Percentiles rank a stretch among this genome's conserved stretches.
Evolutionary conservation across 2,888 invertebrate species (phyloP).

Genomic region (Caenorhabditis sp.): DNA sequence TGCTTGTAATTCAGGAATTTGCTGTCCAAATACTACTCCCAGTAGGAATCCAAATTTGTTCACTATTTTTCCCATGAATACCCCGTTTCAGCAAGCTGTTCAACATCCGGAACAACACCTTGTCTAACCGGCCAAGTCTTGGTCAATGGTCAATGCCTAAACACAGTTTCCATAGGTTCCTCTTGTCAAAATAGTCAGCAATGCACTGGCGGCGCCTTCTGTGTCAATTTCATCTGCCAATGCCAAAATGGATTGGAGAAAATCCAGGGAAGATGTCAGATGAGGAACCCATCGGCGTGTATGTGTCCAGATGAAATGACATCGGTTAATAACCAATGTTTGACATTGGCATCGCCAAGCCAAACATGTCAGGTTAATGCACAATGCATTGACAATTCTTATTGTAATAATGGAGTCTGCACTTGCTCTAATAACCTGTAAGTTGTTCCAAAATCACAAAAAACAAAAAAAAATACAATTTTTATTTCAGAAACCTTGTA

Average conservation of each 20-base stretch:
- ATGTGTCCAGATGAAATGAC: conserved; percentile 39
- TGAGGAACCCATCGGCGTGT: conserved; percentile 29
- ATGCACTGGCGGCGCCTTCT: conserved; percentile 65
- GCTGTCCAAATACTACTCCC: conserved; percentile 39
- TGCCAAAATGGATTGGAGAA: conserved; percentile 45
- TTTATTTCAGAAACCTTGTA: conserved; percentile 53
- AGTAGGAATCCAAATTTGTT: conserved; percentile 13
- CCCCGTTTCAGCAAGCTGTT: conserved; percentile 31
- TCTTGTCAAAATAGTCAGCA: conserved; percentile 69
- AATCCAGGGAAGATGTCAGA: conserved; percentile 48
- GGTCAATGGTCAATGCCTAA: conserved; percentile 72
- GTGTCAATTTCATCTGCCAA: conserved; percentile 37
- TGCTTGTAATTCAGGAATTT: conserved; percentile 45
- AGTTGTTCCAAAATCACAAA: conserved; percentile 21
- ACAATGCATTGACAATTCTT: conserved; percentile 66
- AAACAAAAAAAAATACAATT: no score
- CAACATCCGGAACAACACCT: background rate
- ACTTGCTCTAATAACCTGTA: conserved; percentile 55
- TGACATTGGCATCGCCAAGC: conserved; percentile 62
- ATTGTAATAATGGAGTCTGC: conserved; percentile 50
- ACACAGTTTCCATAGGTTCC: conserved; percentile 65
- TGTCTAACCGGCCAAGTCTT: conserved; percentile 59
- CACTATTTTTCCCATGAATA: no score
- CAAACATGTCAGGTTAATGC: conserved; percentile 42
- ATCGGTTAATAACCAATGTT: conserved; percentile 55